Evolutionary conservation across 2,888 invertebrate genomes (phyloP).

Genomic region (Leptinotarsa haldemani): DNA sequence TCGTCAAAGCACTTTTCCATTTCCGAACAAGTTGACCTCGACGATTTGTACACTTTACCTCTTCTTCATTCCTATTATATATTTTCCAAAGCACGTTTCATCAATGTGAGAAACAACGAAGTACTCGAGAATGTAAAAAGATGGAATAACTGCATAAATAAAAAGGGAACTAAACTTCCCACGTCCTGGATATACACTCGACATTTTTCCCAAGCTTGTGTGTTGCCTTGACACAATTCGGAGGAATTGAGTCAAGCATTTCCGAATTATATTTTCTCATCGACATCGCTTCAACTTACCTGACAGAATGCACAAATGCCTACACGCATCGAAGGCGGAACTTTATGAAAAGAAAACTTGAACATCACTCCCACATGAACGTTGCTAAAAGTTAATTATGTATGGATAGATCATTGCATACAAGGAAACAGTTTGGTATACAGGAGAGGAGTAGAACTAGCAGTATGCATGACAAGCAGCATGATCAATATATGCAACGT

Average conservation of each 20-base stretch:
- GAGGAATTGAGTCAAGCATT: background rate
- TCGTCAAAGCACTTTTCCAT: too few species aligned
- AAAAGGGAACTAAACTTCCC: background rate
- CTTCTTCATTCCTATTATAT: too few species aligned
- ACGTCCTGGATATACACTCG: background rate
- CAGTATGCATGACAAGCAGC: too few species aligned
- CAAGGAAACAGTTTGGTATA: background rate
- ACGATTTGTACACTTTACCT: too few species aligned
- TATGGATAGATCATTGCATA: background rate
- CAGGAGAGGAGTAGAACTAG: background rate
- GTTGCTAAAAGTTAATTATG: background rate
- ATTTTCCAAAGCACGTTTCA: too few species aligned
- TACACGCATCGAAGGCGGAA: background rate
- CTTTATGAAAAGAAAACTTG: background rate
- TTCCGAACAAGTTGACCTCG: too few species aligned
- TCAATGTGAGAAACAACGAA: background rate
- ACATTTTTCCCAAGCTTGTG: background rate
- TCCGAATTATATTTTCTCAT: background rate
- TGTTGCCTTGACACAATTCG: background rate
- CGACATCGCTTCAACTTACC: background rate
- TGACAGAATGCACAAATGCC: background rate
- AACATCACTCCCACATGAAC: background rate
- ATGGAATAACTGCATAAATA: background rate
- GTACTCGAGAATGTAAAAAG: background rate
- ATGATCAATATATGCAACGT: too few species aligned